Evolutionary conservation across 2,888 invertebrate species (phyloP), one percentile per base, ranked within the genome.

Genomic region (Melieria crassipennis): DNA sequence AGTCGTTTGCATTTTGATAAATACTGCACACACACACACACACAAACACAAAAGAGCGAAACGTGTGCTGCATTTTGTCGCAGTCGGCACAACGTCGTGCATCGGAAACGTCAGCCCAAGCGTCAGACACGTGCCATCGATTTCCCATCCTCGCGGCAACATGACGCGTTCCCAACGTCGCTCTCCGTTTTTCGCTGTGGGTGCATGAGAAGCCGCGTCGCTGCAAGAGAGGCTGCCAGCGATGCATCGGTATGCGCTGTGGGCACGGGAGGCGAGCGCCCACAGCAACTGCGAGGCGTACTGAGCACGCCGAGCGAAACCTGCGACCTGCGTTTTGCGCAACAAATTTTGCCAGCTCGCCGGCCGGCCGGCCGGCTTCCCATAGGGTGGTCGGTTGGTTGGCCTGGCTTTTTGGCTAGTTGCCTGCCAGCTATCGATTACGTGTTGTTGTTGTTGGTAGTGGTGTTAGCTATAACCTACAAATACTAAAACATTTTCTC

Each of bases 61-160:
- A 7, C 4, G 42, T 30, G 42, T 9, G 30, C 10, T 42, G 58
- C 58, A 58, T 42, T 30, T 58, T 10, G 30, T 56, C 7, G 7
- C 10, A 9, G 56, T 16, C 13, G 30, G 11, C 7, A 13, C 56
- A 56, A 9, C 56, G 16, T 13, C 4, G 7, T n/a, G 13, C 16
- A 7, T n/a, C 30, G 7, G 16, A 16, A 56, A 5, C 16, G 16
- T 16, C 30, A 9, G 30, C 13, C 30, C 56, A 56, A 69, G 30
- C 62, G 43, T 58, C 47, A 58, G 42, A 70, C 69, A 69, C 69
- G 70, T 70, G 70, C 64, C 70, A 65, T 63, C 69, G 63, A 69
- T 69, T 45, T 47, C 57, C 43, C 52, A 50, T 62, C n/a, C 13
- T 46, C 46, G 46, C 72, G 74, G 70, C 72, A 72, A 65, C 71